Conservation (phyloP, 1,140 invertebrate species). For the Teleogryllus occipitalis region DNA sequence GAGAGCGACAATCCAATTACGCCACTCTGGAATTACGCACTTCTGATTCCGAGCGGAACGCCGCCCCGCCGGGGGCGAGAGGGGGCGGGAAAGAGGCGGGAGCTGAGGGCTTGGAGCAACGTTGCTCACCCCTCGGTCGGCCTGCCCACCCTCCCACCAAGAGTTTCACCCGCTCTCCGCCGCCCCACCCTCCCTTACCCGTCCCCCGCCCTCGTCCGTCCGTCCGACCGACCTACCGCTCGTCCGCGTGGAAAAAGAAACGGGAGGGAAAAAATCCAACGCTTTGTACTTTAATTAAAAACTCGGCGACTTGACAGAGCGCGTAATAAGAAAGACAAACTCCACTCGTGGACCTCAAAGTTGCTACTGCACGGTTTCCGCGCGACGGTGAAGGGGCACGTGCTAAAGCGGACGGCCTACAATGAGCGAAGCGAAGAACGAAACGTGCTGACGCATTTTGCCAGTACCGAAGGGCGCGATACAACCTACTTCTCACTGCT, state of each 20-base stretch:
- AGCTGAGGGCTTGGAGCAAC: not conserved
- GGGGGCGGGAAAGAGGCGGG: not conserved
- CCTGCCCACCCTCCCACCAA: too few relatives aligned
- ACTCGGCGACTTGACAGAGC: constrained; percentile 2
- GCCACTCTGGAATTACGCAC: not conserved
- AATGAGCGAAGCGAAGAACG: too few relatives aligned
- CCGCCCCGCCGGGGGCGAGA: too few relatives aligned
- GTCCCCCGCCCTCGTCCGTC: not conserved
- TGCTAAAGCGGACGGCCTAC: not conserved
- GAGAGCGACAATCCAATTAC: not conserved
- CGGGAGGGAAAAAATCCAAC: not conserved
- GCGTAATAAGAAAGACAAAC: constrained; percentile 4
- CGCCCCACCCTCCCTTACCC: not conserved
- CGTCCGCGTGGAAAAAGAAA: not conserved
- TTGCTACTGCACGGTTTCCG: not conserved
- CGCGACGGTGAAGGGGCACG: not conserved
- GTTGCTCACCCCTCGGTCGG: too few relatives aligned
- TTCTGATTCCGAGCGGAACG: not conserved
- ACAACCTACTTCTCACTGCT: too few relatives aligned
- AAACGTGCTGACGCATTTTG: too few relatives aligned
- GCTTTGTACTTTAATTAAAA: constrained; percentile 2
- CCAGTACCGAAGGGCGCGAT: too few relatives aligned
- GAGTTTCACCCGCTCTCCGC: too few relatives aligned
- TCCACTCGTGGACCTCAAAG: not conserved
- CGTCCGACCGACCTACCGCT: not conserved